Base-by-base conservation (phyloP, 2,797 vertebrate species). In the Lacerta agilis region DNA sequence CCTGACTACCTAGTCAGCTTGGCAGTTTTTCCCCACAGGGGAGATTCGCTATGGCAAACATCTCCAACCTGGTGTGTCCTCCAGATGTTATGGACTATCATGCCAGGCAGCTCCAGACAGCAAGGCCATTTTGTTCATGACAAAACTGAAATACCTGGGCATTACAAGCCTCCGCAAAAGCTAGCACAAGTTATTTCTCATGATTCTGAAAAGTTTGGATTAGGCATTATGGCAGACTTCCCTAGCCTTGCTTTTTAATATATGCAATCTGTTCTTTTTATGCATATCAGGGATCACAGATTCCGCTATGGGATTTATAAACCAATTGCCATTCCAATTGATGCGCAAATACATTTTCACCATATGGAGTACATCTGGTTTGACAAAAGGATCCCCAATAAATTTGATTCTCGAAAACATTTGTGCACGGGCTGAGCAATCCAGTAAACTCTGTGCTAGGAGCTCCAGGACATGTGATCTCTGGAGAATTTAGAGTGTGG, bases 161-260 rank as follows among this genome's bases (percentile, higher is more conserved):
- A 3, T 89, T n/a, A 80, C 20, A 86, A 87, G 76, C 13, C 17
- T 64, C 6, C 8, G 78, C 61, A 78, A 83, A 90, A 25, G 2
- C 18, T 29, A 17, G 66, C 61, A 38, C 20, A 49, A 23, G 0
- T 81, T 78, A 79, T 88, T 78, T 82, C 23, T 27, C 43, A 79
- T 55, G 7, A 29, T 90, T 66, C 55, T 71, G 23, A 61, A 45
- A 27, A 25, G 33, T 87, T 82, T 82, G 27, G 55, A 36, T 85
- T 11, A 79, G 27, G 2, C 33, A 77, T 69, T 89, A 18, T n/a
- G 8, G 72, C 49, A 66, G 4, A 58, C 45, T 27, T 82, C 33
- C 64, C 23, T 86, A 8, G 5, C 36, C 5, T n/a, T 25, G 64
- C 27, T 87, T 29, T 87, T 77, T 77, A 55, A 49, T 75, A 76